Conservation (phyloP, 2,113 vertebrate genomes). For the Cathartes aura region DNA sequence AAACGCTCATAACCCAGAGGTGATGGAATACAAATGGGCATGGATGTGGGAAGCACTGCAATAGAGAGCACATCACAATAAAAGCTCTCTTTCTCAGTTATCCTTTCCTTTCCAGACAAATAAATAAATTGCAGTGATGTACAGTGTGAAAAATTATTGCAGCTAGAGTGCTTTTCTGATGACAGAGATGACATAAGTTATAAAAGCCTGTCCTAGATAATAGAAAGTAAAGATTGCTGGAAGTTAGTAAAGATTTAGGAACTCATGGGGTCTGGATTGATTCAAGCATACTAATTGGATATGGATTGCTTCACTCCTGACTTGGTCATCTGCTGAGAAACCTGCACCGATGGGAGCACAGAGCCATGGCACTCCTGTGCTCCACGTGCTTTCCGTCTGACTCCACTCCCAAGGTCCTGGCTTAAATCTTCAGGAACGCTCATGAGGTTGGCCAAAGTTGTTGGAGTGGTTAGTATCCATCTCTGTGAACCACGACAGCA, state of each 20-base stretch:
- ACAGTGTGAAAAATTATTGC: constrained; percentile 42
- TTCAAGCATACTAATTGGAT: neutral
- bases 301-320: neutral
- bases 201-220: constrained; percentile 24
- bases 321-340: neutral
- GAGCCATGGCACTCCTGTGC: neutral
- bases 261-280: neutral
- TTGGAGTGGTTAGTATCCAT: neutral
- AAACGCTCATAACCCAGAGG: constrained; percentile 26
- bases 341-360: neutral
- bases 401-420: neutral
- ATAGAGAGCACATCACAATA: constrained; percentile 17
- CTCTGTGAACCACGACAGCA: neutral
- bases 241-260: constrained; percentile 24
- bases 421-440: neutral
- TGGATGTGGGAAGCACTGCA: constrained; percentile 18
- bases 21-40: constrained; percentile 22
- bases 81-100: constrained; percentile 20
- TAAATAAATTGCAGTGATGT: constrained; percentile 40
- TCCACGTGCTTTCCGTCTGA: neutral
- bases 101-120: constrained; percentile 39
- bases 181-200: neutral
- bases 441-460: neutral
- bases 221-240: constrained; percentile 6
- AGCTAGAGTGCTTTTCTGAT: constrained; percentile 32